Percentiles rank a stretch among this genome's conserved stretches.
Conservation (phyloP, 1,140 invertebrate species). For the Zaprionus africanus region DNA sequence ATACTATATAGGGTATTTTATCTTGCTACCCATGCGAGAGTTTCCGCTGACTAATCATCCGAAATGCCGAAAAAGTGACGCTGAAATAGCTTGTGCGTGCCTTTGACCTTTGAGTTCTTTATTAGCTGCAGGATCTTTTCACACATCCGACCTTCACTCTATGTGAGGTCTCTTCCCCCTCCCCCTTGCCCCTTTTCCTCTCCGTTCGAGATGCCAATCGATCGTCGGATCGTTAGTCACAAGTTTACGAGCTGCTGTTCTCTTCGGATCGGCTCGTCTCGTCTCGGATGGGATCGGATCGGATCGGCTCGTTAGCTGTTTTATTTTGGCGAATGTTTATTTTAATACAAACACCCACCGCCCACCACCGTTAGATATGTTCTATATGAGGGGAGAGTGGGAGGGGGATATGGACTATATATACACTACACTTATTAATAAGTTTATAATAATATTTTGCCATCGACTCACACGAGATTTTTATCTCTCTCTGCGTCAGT, state of each 20-base stretch:
- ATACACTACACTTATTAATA: conserved; percentile 74
- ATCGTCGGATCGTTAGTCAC: conserved; percentile 70
- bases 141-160: conserved; percentile 1
- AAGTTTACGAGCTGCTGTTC: conserved; percentile 44
- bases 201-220: conserved; percentile 30
- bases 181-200: background rate
- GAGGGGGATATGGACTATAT: background rate
- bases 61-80: conserved; percentile 15
- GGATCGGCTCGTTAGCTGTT: conserved; percentile 12
- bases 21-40: background rate
- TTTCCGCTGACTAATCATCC: conserved; percentile 10
- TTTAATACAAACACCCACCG: conserved; percentile 50
- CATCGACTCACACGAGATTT: conserved; percentile 26
- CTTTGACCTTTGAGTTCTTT: conserved; percentile 9
- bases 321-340: conserved; percentile 67
- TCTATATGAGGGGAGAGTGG: conserved; percentile 11
- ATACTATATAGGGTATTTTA: conserved; percentile 15
- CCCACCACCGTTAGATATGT: conserved; percentile 19
- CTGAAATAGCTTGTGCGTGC: conserved; percentile 10
- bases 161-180: background rate
- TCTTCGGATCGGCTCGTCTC: conserved; percentile 3
- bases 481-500: conserved; percentile 47
- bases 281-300: conserved; percentile 13
- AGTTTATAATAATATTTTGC: conserved; percentile 70
- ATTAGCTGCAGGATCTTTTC: conserved; percentile 8